Evolutionary conservation across 2,113 vertebrate species (phyloP).

Genomic region (Sisor rabdophorus): DNA sequence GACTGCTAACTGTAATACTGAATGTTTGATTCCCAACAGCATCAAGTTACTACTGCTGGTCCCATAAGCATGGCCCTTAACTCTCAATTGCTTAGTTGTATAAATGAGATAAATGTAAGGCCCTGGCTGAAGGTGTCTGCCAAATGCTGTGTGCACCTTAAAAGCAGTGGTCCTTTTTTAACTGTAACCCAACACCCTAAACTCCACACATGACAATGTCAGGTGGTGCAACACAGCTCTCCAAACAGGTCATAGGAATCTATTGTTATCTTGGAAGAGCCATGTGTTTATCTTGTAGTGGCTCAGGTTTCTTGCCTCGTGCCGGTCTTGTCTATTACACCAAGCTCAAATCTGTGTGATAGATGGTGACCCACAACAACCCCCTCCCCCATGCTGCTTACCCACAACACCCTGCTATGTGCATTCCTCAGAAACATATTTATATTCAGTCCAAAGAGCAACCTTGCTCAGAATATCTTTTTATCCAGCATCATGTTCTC

Average conservation of each 20-base stretch:
- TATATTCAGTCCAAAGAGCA: slow-evolving; percentile 48
- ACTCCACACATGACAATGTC: slow-evolving; percentile 59
- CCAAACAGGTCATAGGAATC: slow-evolving; percentile 62
- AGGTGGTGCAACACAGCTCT: slow-evolving; percentile 52
- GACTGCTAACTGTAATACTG: too few relatives aligned
- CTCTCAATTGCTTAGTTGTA: too few relatives aligned
- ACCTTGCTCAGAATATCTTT: slow-evolving; percentile 42
- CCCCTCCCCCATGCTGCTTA: slow-evolving; percentile 41
- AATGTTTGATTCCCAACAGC: too few relatives aligned
- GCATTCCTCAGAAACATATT: slow-evolving; percentile 54
- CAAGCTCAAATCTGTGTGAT: slow-evolving; percentile 56
- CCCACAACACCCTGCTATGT: slow-evolving; percentile 13
- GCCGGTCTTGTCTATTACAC: slow-evolving; percentile 50
- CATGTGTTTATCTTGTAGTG: slow-evolving; percentile 76
- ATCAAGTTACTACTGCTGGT: too few relatives aligned
- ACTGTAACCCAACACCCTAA: slow-evolving; percentile 62
- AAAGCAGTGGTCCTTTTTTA: slow-evolving; percentile 31
- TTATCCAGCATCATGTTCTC: slow-evolving; percentile 43
- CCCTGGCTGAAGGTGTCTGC: too few relatives aligned
- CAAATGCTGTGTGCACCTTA: slow-evolving; percentile 22
- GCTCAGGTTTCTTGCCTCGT: slow-evolving; percentile 69
- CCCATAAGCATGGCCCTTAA: too few relatives aligned
- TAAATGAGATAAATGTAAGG: too few relatives aligned
- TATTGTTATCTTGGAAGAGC: slow-evolving; percentile 80
- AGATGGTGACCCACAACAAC: slow-evolving; percentile 51